These are phyloP conservation scores for Andrena cerasifolii DNA, from an alignment of 1,140 invertebrate species.

Conservation along the genomic window DNA sequence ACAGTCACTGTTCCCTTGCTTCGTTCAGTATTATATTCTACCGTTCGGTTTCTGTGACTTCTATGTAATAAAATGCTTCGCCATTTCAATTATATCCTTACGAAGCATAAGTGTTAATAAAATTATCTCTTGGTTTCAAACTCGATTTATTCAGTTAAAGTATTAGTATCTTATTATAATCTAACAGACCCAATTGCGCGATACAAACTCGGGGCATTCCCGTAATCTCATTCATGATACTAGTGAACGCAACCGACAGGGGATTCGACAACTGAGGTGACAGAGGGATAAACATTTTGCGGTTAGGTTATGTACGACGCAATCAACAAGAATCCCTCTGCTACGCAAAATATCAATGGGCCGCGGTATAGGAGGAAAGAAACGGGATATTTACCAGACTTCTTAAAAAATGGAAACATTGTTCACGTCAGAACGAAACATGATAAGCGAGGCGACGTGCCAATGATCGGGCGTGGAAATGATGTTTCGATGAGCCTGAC, in stretches of 20 bases:
- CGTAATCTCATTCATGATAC: not conserved
- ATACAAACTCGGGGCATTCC: too few species aligned
- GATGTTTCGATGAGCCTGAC: conserved; percentile 14
- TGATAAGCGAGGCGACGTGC: conserved; percentile 71
- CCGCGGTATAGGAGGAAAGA: not conserved
- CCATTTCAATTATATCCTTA: too few species aligned
- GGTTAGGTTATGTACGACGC: conserved; percentile 33
- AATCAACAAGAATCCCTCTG: not conserved
- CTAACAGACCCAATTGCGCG: too few species aligned
- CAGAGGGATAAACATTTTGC: conserved; percentile 2
- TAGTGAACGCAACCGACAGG: not conserved
- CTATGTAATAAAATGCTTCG: too few species aligned
- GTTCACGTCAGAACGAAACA: conserved; percentile 72
- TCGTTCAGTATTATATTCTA: too few species aligned
- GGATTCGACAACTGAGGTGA: not conserved
- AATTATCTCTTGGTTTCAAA: too few species aligned
- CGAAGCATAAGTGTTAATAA: too few species aligned
- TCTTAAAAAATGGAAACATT: conserved; percentile 82
- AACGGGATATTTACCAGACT: conserved; percentile 77
- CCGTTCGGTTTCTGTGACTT: too few species aligned
- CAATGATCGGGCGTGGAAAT: not conserved
- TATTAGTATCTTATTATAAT: too few species aligned
- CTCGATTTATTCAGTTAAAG: too few species aligned
- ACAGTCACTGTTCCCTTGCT: too few species aligned
- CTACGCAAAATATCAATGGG: not conserved